phyloP scores from a whole-genome alignment of 2,113 vertebrate genomes.

The Myanophis thanlyinensis region DNA sequence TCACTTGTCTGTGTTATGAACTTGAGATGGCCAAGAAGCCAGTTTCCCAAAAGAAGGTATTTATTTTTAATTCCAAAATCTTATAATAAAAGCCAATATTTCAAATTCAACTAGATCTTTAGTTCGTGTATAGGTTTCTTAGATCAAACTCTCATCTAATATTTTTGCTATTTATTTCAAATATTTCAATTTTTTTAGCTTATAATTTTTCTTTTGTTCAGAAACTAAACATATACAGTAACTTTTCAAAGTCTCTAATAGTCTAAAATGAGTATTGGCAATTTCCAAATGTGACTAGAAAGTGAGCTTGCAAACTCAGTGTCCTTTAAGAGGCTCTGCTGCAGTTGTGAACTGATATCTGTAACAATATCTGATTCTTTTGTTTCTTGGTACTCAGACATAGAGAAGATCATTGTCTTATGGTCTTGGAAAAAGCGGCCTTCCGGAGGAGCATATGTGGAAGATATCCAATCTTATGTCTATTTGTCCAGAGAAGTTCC shows the following conservation, averaged over 20 bases:
- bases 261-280: neutral
- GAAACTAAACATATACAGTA: neutral
- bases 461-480: neutral
- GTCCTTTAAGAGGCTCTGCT: neutral
- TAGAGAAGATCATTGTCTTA: neutral
- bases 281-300: neutral
- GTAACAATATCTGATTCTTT: neutral
- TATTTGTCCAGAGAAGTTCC: neutral
- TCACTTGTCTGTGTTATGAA: neutral
- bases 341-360: neutral
- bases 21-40: neutral
- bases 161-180: neutral
- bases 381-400: neutral
- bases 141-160: neutral
- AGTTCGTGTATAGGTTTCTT: neutral
- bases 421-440: neutral
- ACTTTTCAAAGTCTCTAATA: neutral
- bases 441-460: neutral
- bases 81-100: neutral
- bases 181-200: neutral
- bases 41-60: neutral
- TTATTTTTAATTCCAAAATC: neutral
- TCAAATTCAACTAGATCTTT: neutral
- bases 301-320: neutral
- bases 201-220: neutral